Conservation (phyloP, 53 echinoderm and acorn worm species). For the Luidia sarsii region DNA sequence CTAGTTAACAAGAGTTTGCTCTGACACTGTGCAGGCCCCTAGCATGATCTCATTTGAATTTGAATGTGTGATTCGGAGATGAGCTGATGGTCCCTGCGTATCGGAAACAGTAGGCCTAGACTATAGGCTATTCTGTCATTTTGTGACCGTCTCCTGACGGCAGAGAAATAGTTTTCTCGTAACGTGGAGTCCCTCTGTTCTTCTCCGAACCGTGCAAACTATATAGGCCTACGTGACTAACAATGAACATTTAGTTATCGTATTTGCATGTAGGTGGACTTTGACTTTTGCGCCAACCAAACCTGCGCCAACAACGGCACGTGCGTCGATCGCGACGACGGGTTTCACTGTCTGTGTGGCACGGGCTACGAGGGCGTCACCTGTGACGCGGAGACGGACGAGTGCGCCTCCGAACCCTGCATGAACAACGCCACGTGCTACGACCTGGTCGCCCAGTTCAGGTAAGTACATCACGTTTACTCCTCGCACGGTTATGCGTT, state of each 20-base stretch:
- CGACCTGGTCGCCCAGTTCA: slow-evolving; percentile 52
- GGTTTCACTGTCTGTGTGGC: slow-evolving; percentile 81
- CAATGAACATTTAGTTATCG: not conserved
- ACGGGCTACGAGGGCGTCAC: slow-evolving; percentile 67
- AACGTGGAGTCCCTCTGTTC: not conserved
- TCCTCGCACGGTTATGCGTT: too few species aligned
- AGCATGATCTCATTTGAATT: not conserved
- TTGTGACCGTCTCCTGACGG: too few species aligned
- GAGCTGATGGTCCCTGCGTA: too few species aligned
- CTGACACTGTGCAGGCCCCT: not conserved
- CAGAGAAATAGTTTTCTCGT: not conserved
- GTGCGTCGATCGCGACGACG: slow-evolving; percentile 78
- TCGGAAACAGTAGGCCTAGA: too few species aligned
- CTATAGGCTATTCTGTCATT: too few species aligned
- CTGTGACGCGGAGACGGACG: slow-evolving; percentile 78
- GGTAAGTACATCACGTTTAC: slow-evolving; percentile 19
- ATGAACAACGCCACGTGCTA: slow-evolving; percentile 77
- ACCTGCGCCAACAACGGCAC: slow-evolving; percentile 60
- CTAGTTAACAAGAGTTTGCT: not conserved
- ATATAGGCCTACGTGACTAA: not conserved
- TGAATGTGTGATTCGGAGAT: too few species aligned
- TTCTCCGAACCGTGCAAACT: not conserved
- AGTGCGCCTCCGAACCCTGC: slow-evolving; percentile 77
- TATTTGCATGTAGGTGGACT: slow-evolving; percentile 26
- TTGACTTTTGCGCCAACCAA: slow-evolving; percentile 75